Percentiles rank a stretch among this genome's conserved stretches.
Evolutionary conservation across 2,113 vertebrate species (phyloP).

Genomic region (Sinocyclocheilus maitianheensis): DNA sequence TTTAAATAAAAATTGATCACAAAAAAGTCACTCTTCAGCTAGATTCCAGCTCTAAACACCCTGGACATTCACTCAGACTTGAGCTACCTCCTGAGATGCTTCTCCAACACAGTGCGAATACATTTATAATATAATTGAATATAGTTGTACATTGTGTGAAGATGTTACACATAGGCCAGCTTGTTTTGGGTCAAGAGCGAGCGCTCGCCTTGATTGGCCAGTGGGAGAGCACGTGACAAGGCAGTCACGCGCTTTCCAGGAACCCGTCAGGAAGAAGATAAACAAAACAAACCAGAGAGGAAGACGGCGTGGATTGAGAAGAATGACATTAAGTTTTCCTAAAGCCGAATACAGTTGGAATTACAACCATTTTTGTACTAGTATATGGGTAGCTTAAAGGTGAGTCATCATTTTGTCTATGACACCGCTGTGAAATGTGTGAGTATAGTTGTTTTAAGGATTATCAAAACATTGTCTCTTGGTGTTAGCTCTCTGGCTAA

Average conservation of each 20-base stretch:
- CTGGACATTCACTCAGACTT: neutral
- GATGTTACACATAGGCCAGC: neutral
- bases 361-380: constrained; percentile 3
- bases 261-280: constrained; percentile 95
- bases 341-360: constrained; percentile 48
- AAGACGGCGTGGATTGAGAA: constrained; percentile 81
- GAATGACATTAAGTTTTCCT: constrained; percentile 61
- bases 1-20: too few species aligned
- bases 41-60: neutral
- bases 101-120: neutral
- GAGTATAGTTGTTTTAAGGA: neutral
- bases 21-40: neutral
- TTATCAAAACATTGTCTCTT: constrained; percentile 43
- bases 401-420: constrained; percentile 57
- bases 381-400: constrained; percentile 49
- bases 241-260: constrained; percentile 94
- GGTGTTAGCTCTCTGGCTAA: constrained; percentile 69
- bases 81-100: neutral
- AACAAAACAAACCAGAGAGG: constrained; percentile 91
- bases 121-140: neutral
- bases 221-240: constrained; percentile 75
- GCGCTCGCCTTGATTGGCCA: constrained; percentile 66
- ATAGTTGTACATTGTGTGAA: neutral
- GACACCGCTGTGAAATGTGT: constrained; percentile 38
- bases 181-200: constrained; percentile 46